A percentile compares a stretch with the other conserved stretches of the same genome.
These are phyloP conservation scores for Blastobasis lacticolella DNA, from an alignment of 2,888 invertebrate species.

Conservation along the genomic window DNA sequence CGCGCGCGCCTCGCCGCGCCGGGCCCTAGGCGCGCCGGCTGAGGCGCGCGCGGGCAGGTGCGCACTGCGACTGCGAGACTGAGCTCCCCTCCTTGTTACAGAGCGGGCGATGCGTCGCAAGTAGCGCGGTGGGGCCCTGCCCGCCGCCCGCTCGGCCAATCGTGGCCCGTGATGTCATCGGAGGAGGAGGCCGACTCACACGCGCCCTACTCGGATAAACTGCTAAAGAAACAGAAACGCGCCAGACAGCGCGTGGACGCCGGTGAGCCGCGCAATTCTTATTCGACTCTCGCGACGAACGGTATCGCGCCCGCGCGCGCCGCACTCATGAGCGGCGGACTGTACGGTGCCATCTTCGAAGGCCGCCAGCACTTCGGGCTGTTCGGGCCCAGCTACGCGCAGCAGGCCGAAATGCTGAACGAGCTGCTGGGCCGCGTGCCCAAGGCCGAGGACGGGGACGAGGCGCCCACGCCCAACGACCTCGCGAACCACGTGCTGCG, in stretches of 20 bases:
- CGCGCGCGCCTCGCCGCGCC: slow-evolving; percentile 7
- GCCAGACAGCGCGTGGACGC: slow-evolving; percentile 97
- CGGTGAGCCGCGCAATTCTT: slow-evolving; percentile 95
- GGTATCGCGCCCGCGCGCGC: slow-evolving; percentile 75
- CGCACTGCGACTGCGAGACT: slow-evolving; percentile 32
- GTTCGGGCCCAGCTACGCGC: slow-evolving; percentile 89
- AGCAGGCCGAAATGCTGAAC: slow-evolving; percentile 93
- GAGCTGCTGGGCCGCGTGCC: slow-evolving; percentile 89
- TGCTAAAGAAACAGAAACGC: slow-evolving; percentile 94
- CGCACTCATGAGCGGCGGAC: slow-evolving; percentile 88
- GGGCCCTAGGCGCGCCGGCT: slow-evolving; percentile 19
- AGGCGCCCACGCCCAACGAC: slow-evolving; percentile 66
- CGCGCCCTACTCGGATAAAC: slow-evolving; percentile 94
- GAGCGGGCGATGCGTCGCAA: slow-evolving; percentile 69
- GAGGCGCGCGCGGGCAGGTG: slow-evolving; percentile 56
- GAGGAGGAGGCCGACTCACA: slow-evolving; percentile 96
- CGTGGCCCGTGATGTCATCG: slow-evolving; percentile 94
- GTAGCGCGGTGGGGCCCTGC: slow-evolving; percentile 69
- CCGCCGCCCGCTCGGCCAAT: slow-evolving; percentile 84
- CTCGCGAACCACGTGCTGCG: slow-evolving; percentile 90
- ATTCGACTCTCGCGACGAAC: slow-evolving; percentile 77
- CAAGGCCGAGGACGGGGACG: slow-evolving; percentile 77
- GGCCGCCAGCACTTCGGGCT: slow-evolving; percentile 87
- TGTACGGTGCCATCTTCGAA: slow-evolving; percentile 91
- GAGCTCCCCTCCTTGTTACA: slow-evolving; percentile 63